phyloP scores from a whole-genome alignment of 2,797 vertebrate genomes.

The Pseudomugil tenellus region DNA sequence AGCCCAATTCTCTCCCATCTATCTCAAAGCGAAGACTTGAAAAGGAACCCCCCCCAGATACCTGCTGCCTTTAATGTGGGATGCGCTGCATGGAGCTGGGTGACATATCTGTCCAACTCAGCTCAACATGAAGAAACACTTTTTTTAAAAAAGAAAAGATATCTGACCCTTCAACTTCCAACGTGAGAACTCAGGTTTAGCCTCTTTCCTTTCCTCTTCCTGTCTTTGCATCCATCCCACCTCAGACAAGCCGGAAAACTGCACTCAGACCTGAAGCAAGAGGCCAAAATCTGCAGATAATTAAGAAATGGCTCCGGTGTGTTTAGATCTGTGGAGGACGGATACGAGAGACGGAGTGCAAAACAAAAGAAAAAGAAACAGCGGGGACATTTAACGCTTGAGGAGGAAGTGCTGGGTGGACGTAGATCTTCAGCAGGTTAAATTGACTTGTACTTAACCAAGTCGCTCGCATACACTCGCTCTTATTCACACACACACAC shows the following conservation, averaged over 20 bases:
- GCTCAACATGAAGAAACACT: slow-evolving; percentile 19
- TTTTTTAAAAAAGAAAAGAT: slow-evolving; percentile 35
- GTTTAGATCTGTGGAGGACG: slow-evolving; percentile 40
- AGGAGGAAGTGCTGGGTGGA: slow-evolving; percentile 77
- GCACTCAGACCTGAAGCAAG: slow-evolving; percentile 50
- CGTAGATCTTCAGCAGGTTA: slow-evolving; percentile 72
- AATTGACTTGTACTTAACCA: slow-evolving; percentile 62
- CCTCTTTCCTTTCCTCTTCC: slow-evolving; percentile 16
- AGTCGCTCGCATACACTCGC: slow-evolving; percentile 52
- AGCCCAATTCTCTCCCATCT: slow-evolving; percentile 70
- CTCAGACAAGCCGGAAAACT: slow-evolving; percentile 35
- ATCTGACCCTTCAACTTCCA: slow-evolving; percentile 63
- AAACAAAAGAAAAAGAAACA: not conserved
- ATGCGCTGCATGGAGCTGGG: slow-evolving; percentile 14
- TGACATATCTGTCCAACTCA: slow-evolving; percentile 14
- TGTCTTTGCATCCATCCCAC: slow-evolving; percentile 26
- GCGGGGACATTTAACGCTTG: slow-evolving; percentile 64
- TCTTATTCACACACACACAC: slow-evolving; percentile 33
- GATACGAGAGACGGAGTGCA: slow-evolving; percentile 42
- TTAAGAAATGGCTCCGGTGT: slow-evolving; percentile 50
- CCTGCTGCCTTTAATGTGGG: slow-evolving; percentile 16
- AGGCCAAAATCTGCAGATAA: slow-evolving; percentile 53
- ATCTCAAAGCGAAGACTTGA: slow-evolving; percentile 56
- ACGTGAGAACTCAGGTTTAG: slow-evolving; percentile 55
- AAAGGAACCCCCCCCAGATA: slow-evolving; percentile 11